Evolutionary conservation across 2,888 invertebrate species (phyloP), one percentile per base, ranked within the genome.

Genomic region (Drosophila merina): DNA sequence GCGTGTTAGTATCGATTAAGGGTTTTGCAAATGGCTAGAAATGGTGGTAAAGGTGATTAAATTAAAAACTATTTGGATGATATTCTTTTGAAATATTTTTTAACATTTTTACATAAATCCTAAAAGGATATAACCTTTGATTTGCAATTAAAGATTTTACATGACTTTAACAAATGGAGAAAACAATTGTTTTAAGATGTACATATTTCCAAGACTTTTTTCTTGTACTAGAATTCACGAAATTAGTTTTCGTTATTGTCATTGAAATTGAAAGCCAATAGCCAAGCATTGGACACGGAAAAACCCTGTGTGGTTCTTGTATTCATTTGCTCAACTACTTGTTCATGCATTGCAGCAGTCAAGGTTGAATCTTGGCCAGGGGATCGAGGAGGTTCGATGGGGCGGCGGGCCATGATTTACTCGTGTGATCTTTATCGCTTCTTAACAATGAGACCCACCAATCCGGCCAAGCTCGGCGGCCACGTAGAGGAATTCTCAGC

Each of bases 261-360:
- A 28, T 20, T 5, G 26, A 14, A 31, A 49, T 49, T 33, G 50
- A 26, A 8, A 36, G 50, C 7, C 50, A 51, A 2, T 28, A 12
- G 52, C n/a, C 33, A 20, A 51, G 25, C 10, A 25, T 5, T 36
- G 12, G 56, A 31, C 45, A 31, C 20, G 44, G 58, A n/a, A 62
- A 36, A 51, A 20, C 51, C 64, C 51, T 62, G 64, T 59, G 57
- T 54, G 45, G 42, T 73, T 75, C 77, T 73, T 85, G 82, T 83
- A 76, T 75, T 62, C 75, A 83, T 83, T 84, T 86, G 84, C 84
- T 86, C 72, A 74, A 84, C 84, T 83, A 86, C 84, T 84, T 86
- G 84, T 84, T 86, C 74, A 84, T 84, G 86, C 84, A 81, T 70
- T 75, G 73, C 79, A 40, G 57, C 70, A 70, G 51, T 59, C 69